Percentiles rank a stretch among this genome's conserved stretches.
Evolutionary conservation across 2,888 invertebrate genomes (phyloP).

Genomic region (Folsomia candida): DNA sequence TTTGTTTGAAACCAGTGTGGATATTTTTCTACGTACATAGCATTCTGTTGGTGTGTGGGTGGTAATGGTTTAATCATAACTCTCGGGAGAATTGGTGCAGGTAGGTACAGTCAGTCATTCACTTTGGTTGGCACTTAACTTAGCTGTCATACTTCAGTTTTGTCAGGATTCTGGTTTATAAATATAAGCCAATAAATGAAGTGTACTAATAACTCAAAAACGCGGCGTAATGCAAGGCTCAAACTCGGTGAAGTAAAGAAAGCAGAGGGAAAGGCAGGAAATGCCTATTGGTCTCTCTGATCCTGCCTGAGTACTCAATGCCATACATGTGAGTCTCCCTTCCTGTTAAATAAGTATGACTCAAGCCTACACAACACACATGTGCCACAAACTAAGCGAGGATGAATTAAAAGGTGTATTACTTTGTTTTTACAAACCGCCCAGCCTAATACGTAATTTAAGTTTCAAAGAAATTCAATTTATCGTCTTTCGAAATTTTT

Average conservation of each 20-base stretch:
- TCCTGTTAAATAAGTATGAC: not conserved
- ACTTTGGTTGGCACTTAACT: too few species aligned
- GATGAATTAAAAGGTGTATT: not conserved
- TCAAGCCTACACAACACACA: not conserved
- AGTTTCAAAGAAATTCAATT: not conserved
- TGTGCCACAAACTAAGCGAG: not conserved
- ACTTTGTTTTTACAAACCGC: not conserved
- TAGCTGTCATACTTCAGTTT: too few species aligned
- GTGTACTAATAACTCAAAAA: not conserved
- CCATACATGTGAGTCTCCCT: too few species aligned
- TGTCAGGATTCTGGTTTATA: too few species aligned
- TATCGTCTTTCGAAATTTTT: not conserved
- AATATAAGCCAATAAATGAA: not conserved
- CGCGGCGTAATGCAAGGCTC: not conserved
- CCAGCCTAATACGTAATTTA: not conserved
- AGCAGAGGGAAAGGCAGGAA: not conserved
- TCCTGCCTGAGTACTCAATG: too few species aligned
- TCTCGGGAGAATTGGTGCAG: too few species aligned
- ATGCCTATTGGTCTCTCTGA: too few species aligned
- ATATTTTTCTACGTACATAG: too few species aligned
- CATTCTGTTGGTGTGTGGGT: too few species aligned
- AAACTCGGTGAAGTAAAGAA: not conserved
- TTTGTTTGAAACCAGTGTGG: too few species aligned
- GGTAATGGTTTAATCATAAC: too few species aligned
- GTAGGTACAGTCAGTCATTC: too few species aligned